Conservation (phyloP, 2,113 vertebrate genomes). For the Petroica traversi region DNA sequence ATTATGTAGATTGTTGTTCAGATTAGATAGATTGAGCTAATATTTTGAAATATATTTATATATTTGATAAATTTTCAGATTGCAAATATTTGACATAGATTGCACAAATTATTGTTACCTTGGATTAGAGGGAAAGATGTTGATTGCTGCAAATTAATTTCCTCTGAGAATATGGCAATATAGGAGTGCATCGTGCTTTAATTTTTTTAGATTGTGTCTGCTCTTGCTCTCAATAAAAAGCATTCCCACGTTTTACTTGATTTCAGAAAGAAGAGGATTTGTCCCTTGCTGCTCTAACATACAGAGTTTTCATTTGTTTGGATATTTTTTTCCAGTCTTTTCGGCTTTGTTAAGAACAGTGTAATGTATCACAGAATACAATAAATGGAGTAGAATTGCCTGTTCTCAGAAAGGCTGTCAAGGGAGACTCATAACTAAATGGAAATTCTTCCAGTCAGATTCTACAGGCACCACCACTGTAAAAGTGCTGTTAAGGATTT, state of each 20-base stretch:
- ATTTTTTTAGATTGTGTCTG: not conserved
- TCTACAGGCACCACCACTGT: not conserved
- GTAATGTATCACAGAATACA: not conserved
- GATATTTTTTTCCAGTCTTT: conserved; percentile 10
- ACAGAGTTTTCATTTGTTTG: conserved; percentile 28
- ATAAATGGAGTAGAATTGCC: conserved; percentile 21
- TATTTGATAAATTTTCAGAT: not conserved
- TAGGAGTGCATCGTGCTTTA: not conserved
- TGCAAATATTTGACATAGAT: not conserved
- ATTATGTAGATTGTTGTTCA: not conserved
- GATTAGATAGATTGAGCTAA: not conserved
- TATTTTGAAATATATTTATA: not conserved
- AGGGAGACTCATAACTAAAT: not conserved
- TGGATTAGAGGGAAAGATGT: not conserved
- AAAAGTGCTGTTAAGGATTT: not conserved
- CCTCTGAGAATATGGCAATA: not conserved
- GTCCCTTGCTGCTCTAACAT: not conserved
- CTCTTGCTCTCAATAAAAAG: not conserved
- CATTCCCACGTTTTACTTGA: not conserved
- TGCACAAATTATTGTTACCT: not conserved
- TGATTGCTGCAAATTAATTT: not conserved
- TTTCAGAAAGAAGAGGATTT: not conserved
- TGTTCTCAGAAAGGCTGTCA: conserved; percentile 9
- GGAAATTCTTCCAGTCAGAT: conserved; percentile 1
- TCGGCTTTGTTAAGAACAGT: conserved; percentile 25